These are phyloP conservation scores for Onychomys leucogaster DNA, from an alignment of 2,797 vertebrate genomes.

Conservation along the genomic window DNA sequence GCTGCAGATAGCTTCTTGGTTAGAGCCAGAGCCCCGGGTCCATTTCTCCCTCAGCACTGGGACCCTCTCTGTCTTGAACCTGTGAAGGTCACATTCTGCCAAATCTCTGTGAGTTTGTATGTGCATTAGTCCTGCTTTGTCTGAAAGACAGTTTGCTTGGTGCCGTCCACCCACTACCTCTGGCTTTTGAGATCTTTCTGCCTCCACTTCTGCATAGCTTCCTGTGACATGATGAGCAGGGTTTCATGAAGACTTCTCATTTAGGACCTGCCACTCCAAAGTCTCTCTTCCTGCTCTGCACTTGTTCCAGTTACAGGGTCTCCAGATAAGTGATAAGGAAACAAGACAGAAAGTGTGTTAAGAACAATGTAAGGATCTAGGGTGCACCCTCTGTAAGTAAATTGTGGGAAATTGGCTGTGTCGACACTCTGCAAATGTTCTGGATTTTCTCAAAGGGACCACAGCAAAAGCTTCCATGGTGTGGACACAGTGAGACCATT, in stretches of 20 bases:
- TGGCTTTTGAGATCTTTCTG: background rate
- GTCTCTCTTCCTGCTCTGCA: too few relatives aligned
- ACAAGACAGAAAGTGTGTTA: background rate
- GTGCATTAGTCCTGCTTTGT: background rate
- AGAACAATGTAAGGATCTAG: background rate
- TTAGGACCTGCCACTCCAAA: too few relatives aligned
- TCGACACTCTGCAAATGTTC: background rate
- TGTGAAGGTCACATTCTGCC: background rate
- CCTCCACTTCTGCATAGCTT: background rate
- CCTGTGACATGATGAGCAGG: background rate
- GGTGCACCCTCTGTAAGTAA: background rate
- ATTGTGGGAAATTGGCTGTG: background rate
- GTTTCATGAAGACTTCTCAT: background rate
- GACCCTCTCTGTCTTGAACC: background rate
- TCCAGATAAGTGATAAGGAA: background rate
- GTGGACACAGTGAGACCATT: background rate
- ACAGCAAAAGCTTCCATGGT: background rate
- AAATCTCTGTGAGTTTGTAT: background rate
- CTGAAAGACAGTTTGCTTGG: background rate
- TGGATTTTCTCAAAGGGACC: constrained; percentile 53
- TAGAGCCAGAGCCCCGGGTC: background rate
- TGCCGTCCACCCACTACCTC: background rate
- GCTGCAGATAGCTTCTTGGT: background rate
- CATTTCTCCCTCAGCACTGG: background rate
- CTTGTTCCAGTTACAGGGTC: background rate